These are phyloP conservation scores for Melitaea cinxia DNA, from an alignment of 1,140 invertebrate genomes.

Conservation along the genomic window DNA sequence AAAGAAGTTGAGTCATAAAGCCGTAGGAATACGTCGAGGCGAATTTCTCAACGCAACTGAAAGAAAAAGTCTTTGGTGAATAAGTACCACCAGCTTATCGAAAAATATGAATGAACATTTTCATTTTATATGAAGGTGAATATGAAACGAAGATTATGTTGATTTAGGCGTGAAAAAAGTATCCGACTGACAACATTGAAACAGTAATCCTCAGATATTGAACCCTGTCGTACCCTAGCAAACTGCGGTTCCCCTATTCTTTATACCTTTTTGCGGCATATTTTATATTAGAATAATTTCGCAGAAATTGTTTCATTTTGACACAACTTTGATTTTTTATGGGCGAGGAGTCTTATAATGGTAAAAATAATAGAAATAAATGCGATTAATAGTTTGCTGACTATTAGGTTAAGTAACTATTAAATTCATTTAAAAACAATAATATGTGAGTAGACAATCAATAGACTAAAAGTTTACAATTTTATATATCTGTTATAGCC, in stretches of 20 bases:
- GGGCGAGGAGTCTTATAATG: too few species aligned
- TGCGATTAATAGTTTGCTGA: too few species aligned
- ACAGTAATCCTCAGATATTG: conserved; percentile 74
- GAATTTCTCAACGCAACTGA: conserved; percentile 73
- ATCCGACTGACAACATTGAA: conserved; percentile 68
- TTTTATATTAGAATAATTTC: not conserved
- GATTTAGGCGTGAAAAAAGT: conserved; percentile 68
- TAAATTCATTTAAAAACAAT: too few species aligned
- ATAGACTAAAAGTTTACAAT: too few species aligned
- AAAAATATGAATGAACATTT: conserved; percentile 38
- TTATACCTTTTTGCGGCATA: conserved; percentile 5
- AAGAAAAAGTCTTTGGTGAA: conserved; percentile 41
- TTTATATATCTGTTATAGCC: too few species aligned
- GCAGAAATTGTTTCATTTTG: conserved; percentile 37
- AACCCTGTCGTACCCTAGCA: conserved; percentile 50
- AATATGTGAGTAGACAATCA: too few species aligned
- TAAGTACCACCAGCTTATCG: conserved; percentile 26
- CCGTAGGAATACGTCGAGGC: conserved; percentile 69
- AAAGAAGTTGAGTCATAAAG: conserved; percentile 75
- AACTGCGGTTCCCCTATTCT: conserved; percentile 51
- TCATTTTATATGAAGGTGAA: conserved; percentile 51
- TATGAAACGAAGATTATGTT: conserved; percentile 67
- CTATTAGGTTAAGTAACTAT: too few species aligned
- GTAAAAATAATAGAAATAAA: too few species aligned
- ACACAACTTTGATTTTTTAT: not conserved